A percentile compares a stretch with the other conserved stretches of the same genome.
Conservation (phyloP, 2,113 vertebrate species). For the Alces alces region DNA sequence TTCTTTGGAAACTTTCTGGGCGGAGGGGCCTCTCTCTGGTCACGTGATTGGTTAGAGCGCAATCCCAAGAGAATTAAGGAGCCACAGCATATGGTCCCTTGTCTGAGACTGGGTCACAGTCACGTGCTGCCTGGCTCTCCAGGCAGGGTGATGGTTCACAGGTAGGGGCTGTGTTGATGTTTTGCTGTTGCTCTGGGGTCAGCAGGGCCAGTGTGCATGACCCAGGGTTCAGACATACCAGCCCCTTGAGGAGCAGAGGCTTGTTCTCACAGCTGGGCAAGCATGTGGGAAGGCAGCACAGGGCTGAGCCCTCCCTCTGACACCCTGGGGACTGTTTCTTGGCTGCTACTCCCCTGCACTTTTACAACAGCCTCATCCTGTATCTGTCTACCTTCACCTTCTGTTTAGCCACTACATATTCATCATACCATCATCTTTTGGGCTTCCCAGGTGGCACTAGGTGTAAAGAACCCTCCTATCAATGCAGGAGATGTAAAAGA, state of each 20-base stretch:
- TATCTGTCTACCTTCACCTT: background rate
- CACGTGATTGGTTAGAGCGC: background rate
- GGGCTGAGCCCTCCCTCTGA: background rate
- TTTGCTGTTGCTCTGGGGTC: background rate
- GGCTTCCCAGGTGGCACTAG: background rate
- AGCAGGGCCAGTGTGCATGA: background rate
- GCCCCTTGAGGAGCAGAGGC: too few relatives aligned
- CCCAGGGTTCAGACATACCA: background rate
- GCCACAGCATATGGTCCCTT: accelerated
- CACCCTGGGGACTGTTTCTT: background rate
- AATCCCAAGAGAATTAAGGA: background rate
- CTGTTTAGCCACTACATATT: background rate
- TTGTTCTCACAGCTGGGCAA: background rate
- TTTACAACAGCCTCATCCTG: background rate
- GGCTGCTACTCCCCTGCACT: too few relatives aligned
- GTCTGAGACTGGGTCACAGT: background rate
- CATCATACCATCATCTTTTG: background rate
- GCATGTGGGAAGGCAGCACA: accelerated
- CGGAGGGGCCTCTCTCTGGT: background rate
- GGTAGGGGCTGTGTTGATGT: background rate
- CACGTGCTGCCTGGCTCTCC: background rate
- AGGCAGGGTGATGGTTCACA: background rate
- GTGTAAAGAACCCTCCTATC: background rate
- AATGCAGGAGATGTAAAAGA: background rate
- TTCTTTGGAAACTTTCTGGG: background rate